Evolutionary conservation across 1,140 invertebrate species (phyloP).

Genomic region (Ips typographus): DNA sequence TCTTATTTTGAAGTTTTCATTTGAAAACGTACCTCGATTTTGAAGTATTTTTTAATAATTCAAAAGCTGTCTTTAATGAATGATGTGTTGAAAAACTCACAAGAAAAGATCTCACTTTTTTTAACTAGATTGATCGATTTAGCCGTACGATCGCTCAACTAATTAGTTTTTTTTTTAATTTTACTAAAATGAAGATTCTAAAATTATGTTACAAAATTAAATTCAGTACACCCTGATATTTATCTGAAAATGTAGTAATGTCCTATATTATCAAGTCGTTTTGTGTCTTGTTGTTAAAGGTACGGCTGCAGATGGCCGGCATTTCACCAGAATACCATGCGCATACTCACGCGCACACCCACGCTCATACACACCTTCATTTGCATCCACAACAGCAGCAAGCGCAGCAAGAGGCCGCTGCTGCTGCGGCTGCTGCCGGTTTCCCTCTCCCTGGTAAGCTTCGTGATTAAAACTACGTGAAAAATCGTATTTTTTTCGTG

Average conservation of each 20-base stretch:
- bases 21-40: not conserved
- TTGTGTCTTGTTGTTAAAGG: conserved; percentile 48
- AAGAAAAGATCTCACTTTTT: not conserved
- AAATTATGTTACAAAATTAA: too few relatives aligned
- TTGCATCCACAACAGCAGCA: conserved; percentile 82
- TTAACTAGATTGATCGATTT: too few relatives aligned
- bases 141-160: too few relatives aligned
- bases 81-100: not conserved
- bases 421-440: conserved; percentile 61
- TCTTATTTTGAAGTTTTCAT: conserved; percentile 33
- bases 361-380: conserved; percentile 89
- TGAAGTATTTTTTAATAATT: too few relatives aligned
- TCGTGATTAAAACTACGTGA: too few relatives aligned
- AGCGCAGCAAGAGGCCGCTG: conserved; percentile 66
- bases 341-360: conserved; percentile 83
- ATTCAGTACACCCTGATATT: too few relatives aligned
- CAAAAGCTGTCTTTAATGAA: too few relatives aligned
- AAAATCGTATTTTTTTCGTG: conserved; percentile 23
- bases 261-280: conserved; percentile 37
- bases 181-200: too few relatives aligned
- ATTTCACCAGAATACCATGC: conserved; percentile 79
- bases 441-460: conserved; percentile 62
- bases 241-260: not conserved
- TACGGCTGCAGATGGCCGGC: conserved; percentile 83
- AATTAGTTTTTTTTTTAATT: too few relatives aligned